A percentile compares a stretch with the other conserved stretches of the same genome.
These are phyloP conservation scores for Caradrina kadenii DNA, from an alignment of 2,888 invertebrate genomes.

Conservation along the genomic window DNA sequence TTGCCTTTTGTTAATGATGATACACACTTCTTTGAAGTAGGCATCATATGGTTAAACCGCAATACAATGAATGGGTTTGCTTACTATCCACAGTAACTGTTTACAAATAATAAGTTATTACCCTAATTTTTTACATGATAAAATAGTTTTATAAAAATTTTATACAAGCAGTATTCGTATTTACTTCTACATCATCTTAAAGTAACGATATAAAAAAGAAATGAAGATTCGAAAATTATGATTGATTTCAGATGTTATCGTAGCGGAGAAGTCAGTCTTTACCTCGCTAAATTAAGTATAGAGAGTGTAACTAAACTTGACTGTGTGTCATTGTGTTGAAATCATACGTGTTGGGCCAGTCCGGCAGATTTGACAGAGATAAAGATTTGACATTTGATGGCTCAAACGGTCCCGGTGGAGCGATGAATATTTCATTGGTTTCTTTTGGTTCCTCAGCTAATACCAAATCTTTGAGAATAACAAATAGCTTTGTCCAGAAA, in stretches of 20 bases:
- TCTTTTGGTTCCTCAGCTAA: constrained; percentile 38
- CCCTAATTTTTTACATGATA: constrained; percentile 74
- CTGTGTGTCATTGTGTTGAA: constrained; percentile 77
- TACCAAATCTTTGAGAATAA: constrained; percentile 67
- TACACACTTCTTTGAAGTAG: constrained; percentile 83
- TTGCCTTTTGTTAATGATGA: constrained; percentile 63
- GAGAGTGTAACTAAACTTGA: constrained; percentile 80
- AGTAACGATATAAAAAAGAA: constrained; percentile 60
- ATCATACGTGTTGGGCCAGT: constrained; percentile 72
- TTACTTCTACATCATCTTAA: constrained; percentile 64
- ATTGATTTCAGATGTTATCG: constrained; percentile 70
- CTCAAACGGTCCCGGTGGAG: constrained; percentile 61
- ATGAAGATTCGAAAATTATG: constrained; percentile 63
- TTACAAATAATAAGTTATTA: constrained; percentile 66
- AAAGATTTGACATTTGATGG: constrained; percentile 66
- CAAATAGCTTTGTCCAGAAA: constrained; percentile 80
- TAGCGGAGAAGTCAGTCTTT: constrained; percentile 88
- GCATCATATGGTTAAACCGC: constrained; percentile 70
- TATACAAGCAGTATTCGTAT: constrained; percentile 72
- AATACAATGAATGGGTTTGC: constrained; percentile 62
- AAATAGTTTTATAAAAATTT: constrained; percentile 79
- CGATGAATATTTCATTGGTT: constrained; percentile 33
- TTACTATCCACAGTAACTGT: constrained; percentile 64
- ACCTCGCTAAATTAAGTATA: constrained; percentile 83
- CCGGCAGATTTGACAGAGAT: constrained; percentile 72